phyloP scores from a whole-genome alignment of 2,113 vertebrate species.

The Sinocyclocheilus anshuiensis region DNA sequence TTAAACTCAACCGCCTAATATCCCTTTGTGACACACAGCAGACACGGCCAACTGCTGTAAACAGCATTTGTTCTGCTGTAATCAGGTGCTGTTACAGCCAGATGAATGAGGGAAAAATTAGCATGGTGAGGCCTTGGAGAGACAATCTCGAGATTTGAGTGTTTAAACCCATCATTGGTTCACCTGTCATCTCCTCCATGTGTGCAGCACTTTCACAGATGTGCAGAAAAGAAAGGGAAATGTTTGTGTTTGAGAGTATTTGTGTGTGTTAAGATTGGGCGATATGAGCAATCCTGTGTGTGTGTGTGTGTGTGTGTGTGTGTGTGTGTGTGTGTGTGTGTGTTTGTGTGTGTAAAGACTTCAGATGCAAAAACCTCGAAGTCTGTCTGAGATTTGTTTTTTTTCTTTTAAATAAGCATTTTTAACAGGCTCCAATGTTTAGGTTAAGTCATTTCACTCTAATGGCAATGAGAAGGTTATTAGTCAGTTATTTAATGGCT shows the following conservation, averaged over 20 bases:
- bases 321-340: no score
- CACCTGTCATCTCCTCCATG: conserved; percentile 19
- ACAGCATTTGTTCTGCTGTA: conserved; percentile 26
- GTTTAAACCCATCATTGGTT: conserved; percentile 21
- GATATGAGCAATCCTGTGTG: no score
- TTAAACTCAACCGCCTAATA: conserved; percentile 52
- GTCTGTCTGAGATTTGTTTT: no score
- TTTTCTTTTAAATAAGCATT: no score
- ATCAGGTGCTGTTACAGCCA: conserved; percentile 21
- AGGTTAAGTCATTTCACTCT: no score
- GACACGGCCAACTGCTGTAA: conserved; percentile 29
- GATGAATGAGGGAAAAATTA: conserved; percentile 22
- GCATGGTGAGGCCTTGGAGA: conserved; percentile 8
- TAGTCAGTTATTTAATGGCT: no score
- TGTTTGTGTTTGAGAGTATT: neutral
- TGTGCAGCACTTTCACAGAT: neutral
- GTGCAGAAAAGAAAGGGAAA: neutral
- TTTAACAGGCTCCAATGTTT: no score
- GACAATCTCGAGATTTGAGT: conserved; percentile 13
- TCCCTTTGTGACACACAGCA: conserved; percentile 48
- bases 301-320: no score
- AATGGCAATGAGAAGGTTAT: no score
- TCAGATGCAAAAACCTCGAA: no score
- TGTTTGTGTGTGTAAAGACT: no score
- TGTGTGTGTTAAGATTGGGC: no score